Evolutionary conservation across 2,797 vertebrate genomes (phyloP).

Genomic region (Hydrolagus colliei): DNA sequence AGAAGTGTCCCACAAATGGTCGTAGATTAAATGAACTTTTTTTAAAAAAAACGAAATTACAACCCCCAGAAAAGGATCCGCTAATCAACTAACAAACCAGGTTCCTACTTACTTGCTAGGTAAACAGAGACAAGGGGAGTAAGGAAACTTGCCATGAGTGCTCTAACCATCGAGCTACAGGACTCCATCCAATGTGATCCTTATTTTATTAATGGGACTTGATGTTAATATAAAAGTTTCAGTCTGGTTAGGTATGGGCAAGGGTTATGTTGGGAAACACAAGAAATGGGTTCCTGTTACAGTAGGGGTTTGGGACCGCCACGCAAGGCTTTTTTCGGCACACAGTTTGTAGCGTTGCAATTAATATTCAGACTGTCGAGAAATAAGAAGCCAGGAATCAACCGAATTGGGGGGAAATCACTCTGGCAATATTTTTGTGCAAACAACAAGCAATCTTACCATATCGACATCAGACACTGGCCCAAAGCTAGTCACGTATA

Average conservation of each 20-base stretch:
- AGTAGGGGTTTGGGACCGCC: background rate
- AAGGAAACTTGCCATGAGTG: too few relatives aligned
- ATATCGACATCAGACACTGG: constrained; percentile 98
- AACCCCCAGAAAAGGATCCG: too few relatives aligned
- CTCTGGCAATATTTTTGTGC: constrained; percentile 43
- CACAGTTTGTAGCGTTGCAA: background rate
- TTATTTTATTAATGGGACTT: too few relatives aligned
- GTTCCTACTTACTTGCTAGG: too few relatives aligned
- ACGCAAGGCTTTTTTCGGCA: background rate
- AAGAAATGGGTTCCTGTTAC: too few relatives aligned
- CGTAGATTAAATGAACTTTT: too few relatives aligned
- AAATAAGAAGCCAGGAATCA: background rate
- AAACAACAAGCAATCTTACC: constrained; percentile 65
- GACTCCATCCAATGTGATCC: too few relatives aligned
- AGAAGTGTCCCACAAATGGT: too few relatives aligned
- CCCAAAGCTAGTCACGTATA: constrained; percentile 98
- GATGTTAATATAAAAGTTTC: background rate
- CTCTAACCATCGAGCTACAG: too few relatives aligned
- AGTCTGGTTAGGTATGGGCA: background rate
- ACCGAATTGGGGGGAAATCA: constrained; percentile 41
- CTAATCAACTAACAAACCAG: too few relatives aligned
- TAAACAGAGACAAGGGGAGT: too few relatives aligned
- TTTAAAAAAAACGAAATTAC: too few relatives aligned
- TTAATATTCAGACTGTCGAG: background rate
- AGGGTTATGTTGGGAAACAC: background rate